A percentile compares a stretch with the other conserved stretches of the same genome.
These are phyloP conservation scores for Erpetoichthys calabaricus DNA, from an alignment of 2,797 vertebrate genomes.

Conservation along the genomic window DNA sequence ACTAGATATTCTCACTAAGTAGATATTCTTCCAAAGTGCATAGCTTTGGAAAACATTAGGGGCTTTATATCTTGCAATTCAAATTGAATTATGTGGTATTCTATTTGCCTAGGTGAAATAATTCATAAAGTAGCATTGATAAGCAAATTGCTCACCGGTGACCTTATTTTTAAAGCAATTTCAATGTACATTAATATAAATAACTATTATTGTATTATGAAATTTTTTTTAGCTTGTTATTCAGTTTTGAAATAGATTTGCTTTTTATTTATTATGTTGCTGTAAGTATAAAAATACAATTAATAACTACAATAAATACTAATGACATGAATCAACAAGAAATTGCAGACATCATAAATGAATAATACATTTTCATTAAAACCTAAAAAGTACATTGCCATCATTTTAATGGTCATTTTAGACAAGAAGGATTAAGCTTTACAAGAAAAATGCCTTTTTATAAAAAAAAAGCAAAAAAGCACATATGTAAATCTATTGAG, in stretches of 20 bases:
- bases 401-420: constrained; percentile 15
- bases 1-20: too few species aligned
- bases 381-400: not conserved
- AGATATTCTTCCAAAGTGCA: too few species aligned
- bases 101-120: too few species aligned
- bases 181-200: too few species aligned
- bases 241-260: constrained; percentile 2
- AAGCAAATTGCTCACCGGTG: too few species aligned
- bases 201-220: too few species aligned
- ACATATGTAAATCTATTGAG: constrained; percentile 41
- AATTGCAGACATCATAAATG: not conserved
- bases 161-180: too few species aligned
- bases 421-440: constrained; percentile 13
- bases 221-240: not conserved
- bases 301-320: constrained; percentile 1
- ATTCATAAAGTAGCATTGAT: too few species aligned
- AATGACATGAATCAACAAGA: not conserved
- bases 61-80: too few species aligned
- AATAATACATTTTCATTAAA: constrained; percentile 4
- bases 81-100: too few species aligned
- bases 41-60: too few species aligned
- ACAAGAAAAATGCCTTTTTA: constrained; percentile 4
- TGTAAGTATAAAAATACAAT: not conserved
- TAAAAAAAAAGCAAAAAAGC: constrained; percentile 21
- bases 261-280: not conserved